These are phyloP conservation scores for Diabrotica virgifera DNA, from an alignment of 1,140 invertebrate genomes.

Conservation along the genomic window DNA sequence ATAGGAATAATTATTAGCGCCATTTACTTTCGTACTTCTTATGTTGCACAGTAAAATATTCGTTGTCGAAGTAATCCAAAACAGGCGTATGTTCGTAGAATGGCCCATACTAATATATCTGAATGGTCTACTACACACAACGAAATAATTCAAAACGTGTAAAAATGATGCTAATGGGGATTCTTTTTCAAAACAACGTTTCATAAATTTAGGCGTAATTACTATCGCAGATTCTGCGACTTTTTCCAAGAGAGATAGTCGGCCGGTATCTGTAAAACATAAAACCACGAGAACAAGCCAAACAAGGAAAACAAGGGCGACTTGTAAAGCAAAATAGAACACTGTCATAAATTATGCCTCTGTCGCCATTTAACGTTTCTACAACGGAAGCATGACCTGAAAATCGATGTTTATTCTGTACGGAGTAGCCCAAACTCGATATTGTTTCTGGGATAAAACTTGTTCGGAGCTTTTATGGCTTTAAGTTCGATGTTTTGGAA, in stretches of 20 bases:
- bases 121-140: too few species aligned
- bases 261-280: neutral
- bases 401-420: neutral
- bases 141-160: too few species aligned
- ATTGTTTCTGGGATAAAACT: neutral
- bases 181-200: neutral
- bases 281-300: neutral
- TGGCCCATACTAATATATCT: too few species aligned
- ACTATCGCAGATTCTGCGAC: neutral
- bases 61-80: too few species aligned
- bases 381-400: constrained; percentile 1
- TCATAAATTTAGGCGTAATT: neutral
- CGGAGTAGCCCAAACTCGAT: neutral
- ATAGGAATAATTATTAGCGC: too few species aligned
- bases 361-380: constrained; percentile 2
- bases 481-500: neutral
- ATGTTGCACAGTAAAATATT: too few species aligned
- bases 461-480: neutral
- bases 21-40: too few species aligned
- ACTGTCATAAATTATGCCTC: neutral
- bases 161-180: too few species aligned
- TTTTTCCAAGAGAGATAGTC: neutral
- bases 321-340: constrained; percentile 2
- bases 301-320: neutral
- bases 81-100: too few species aligned